Conservation (phyloP, 92 coral and sea anemone species). For the Hydrozoanthus gracilis region DNA sequence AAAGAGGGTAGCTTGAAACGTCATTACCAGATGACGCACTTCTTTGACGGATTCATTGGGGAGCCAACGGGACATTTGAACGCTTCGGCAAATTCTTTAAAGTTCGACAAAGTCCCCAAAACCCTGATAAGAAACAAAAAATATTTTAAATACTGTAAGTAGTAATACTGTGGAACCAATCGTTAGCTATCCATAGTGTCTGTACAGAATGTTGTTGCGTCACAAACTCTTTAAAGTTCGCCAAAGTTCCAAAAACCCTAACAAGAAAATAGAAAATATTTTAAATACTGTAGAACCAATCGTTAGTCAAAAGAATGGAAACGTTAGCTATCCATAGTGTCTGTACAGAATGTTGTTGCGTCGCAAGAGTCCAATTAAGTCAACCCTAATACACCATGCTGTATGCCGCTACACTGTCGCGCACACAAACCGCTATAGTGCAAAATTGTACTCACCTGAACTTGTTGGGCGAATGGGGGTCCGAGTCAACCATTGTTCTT, state of each 20-base stretch:
- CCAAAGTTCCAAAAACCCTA: constrained; percentile 76
- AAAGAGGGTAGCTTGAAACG: neutral
- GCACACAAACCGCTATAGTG: no score
- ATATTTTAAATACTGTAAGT: neutral
- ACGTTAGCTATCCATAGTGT: neutral
- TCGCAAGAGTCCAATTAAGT: no score
- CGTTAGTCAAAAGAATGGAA: neutral
- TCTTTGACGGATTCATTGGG: constrained; percentile 71
- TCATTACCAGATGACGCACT: constrained; percentile 78
- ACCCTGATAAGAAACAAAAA: constrained; percentile 56
- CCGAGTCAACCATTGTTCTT: constrained; percentile 59
- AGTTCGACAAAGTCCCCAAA: constrained; percentile 70
- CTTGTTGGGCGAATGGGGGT: constrained; percentile 85
- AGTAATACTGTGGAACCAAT: neutral
- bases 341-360: neutral
- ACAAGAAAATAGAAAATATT: neutral
- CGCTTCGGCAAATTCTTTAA: constrained; percentile 66
- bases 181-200: neutral
- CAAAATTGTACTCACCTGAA: constrained; percentile 67
- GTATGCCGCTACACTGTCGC: no score
- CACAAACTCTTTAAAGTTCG: constrained; percentile 69
- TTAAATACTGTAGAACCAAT: neutral
- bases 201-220: neutral
- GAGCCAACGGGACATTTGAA: constrained; percentile 68
- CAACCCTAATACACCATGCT: no score